Percentiles rank a stretch among this genome's conserved stretches.
Conservation (phyloP, 2,888 invertebrate species). For the Macrosoma leucophasiata region DNA sequence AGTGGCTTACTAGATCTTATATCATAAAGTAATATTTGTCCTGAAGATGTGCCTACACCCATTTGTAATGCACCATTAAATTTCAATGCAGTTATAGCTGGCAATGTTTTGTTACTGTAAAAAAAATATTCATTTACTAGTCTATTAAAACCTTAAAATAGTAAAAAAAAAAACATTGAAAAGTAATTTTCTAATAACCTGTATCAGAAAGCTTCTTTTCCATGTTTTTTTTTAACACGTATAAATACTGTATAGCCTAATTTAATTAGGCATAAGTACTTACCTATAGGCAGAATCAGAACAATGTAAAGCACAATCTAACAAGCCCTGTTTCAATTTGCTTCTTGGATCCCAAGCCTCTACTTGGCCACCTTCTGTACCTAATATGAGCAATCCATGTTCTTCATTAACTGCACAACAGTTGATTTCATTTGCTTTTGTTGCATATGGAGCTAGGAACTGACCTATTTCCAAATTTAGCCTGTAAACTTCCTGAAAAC, state of each 20-base stretch:
- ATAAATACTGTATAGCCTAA: too few species aligned
- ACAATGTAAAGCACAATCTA: conserved; percentile 88
- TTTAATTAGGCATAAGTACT: conserved; percentile 12
- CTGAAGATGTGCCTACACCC: conserved; percentile 95
- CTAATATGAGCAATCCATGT: conserved; percentile 90
- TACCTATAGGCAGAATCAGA: conserved; percentile 69
- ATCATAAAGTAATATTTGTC: conserved; percentile 96
- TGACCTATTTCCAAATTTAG: conserved; percentile 97
- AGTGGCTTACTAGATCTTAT: conserved; percentile 93
- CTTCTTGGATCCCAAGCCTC: conserved; percentile 98
- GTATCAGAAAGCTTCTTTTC: too few species aligned
- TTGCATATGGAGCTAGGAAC: conserved; percentile 89
- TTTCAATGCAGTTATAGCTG: conserved; percentile 86
- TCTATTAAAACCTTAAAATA: too few species aligned
- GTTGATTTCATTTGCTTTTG: conserved; percentile 85
- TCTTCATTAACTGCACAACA: conserved; percentile 90
- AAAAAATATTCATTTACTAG: too few species aligned
- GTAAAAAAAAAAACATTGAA: too few species aligned
- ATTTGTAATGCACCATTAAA: conserved; percentile 84
- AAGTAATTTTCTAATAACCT: too few species aligned
- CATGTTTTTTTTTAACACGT: too few species aligned
- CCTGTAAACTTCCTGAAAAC: conserved; percentile 90
- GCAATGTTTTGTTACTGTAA: conserved; percentile 78
- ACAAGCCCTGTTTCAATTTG: conserved; percentile 82
- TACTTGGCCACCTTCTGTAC: conserved; percentile 92